Evolutionary conservation across 2,113 vertebrate species (phyloP).

Genomic region (Empidonax alnorum): DNA sequence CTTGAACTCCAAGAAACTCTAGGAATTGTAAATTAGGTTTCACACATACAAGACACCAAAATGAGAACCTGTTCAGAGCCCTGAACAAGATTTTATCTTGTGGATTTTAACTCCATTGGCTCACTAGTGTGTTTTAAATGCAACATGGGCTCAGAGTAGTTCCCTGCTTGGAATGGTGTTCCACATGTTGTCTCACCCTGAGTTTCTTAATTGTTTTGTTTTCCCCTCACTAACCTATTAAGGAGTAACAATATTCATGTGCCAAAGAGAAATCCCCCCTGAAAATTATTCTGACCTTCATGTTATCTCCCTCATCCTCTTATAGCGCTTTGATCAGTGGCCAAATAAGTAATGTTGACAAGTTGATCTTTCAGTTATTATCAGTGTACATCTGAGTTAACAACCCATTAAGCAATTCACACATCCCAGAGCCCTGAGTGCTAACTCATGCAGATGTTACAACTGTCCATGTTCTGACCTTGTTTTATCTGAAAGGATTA

Average conservation of each 20-base stretch:
- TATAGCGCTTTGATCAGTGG: conserved; percentile 43
- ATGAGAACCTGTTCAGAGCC: neutral
- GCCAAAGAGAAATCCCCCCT: neutral
- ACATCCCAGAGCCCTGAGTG: conserved; percentile 50
- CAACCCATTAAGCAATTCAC: conserved; percentile 64
- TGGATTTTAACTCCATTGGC: neutral
- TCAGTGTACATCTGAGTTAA: conserved; percentile 62
- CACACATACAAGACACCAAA: neutral
- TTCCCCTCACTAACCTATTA: neutral
- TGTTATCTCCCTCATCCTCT: conserved; percentile 33
- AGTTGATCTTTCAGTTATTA: conserved; percentile 65
- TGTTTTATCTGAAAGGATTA: conserved; percentile 20
- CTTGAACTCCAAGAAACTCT: conserved; percentile 17
- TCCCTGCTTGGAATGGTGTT: neutral
- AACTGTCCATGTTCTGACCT: conserved; percentile 46
- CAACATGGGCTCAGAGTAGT: neutral
- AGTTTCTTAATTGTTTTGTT: neutral
- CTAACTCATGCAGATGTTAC: conserved; percentile 58
- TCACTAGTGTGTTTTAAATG: neutral
- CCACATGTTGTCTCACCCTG: neutral
- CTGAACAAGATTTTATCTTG: conserved; percentile 30
- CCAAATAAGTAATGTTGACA: conserved; percentile 65
- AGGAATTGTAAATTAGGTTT: conserved; percentile 36
- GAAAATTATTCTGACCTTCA: conserved; percentile 57
- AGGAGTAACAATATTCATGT: neutral